Conservation (phyloP, 2,888 invertebrate species). For the Poecilus cupreus region DNA sequence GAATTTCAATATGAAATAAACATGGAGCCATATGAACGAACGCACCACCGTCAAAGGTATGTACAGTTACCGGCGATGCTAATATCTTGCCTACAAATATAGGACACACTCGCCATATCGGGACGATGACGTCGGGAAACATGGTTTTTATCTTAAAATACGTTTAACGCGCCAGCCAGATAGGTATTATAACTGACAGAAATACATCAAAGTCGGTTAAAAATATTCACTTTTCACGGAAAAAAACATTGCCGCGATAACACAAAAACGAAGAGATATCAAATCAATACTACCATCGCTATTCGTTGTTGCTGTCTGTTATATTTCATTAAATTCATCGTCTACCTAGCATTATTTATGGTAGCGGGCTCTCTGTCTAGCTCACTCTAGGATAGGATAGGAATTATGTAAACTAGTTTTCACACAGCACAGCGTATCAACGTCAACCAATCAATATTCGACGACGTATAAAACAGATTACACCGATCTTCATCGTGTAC, state of each 20-base stretch:
- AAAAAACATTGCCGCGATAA: constrained; percentile 8
- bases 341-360: constrained; percentile 12
- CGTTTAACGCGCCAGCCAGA: constrained; percentile 18
- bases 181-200: constrained; percentile 29
- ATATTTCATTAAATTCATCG: constrained; percentile 37
- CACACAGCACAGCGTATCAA: constrained; percentile 7
- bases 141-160: constrained; percentile 28
- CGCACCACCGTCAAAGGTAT: background rate
- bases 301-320: constrained; percentile 5
- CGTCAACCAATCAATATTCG: constrained; percentile 38
- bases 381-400: background rate
- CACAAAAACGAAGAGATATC: constrained; percentile 32
- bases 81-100: constrained; percentile 7
- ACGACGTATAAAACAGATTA: constrained; percentile 34
- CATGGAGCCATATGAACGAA: constrained; percentile 52
- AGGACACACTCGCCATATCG: background rate
- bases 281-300: constrained; percentile 15
- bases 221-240: constrained; percentile 29
- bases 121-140: background rate
- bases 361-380: background rate
- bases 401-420: constrained; percentile 28
- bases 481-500: constrained; percentile 19
- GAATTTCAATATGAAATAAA: constrained; percentile 63
- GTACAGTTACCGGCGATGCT: background rate
- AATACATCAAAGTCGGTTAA: constrained; percentile 39